Conservation (phyloP, 1,140 invertebrate species). For the Rhizoglyphus robini region DNA sequence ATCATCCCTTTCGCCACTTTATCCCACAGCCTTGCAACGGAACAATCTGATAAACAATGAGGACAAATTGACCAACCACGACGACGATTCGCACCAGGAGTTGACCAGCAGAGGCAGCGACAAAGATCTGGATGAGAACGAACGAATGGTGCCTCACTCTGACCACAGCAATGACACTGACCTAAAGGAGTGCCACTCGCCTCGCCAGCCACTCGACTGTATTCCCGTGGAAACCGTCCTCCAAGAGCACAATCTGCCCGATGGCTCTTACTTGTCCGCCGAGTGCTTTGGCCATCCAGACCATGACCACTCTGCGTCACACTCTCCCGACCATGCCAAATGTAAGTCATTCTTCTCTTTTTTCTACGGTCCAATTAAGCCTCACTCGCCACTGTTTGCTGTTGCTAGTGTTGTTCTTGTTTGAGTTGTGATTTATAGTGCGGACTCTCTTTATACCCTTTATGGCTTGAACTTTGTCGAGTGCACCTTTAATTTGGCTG, state of each 20-base stretch:
- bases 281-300: background rate
- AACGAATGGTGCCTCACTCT: background rate
- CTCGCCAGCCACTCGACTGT: slow-evolving; percentile 9
- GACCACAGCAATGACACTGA: background rate
- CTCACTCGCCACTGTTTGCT: no score
- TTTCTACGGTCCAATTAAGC: no score
- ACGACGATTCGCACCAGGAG: no score
- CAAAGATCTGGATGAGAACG: slow-evolving; percentile 2
- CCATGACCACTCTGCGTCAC: background rate
- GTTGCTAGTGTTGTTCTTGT: no score
- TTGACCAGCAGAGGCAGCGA: background rate
- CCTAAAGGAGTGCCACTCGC: background rate
- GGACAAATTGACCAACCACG: no score
- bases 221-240: slow-evolving; percentile 15
- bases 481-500: no score
- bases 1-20: background rate
- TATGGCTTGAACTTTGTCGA: no score
- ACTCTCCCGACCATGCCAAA: background rate
- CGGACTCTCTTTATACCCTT: no score
- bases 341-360: no score
- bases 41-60: no score
- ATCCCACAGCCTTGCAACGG: background rate
- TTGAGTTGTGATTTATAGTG: no score
- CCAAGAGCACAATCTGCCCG: background rate
- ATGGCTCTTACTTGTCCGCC: background rate